These are phyloP conservation scores for Poecilia picta DNA, from an alignment of 2,797 vertebrate genomes.

Conservation along the genomic window DNA sequence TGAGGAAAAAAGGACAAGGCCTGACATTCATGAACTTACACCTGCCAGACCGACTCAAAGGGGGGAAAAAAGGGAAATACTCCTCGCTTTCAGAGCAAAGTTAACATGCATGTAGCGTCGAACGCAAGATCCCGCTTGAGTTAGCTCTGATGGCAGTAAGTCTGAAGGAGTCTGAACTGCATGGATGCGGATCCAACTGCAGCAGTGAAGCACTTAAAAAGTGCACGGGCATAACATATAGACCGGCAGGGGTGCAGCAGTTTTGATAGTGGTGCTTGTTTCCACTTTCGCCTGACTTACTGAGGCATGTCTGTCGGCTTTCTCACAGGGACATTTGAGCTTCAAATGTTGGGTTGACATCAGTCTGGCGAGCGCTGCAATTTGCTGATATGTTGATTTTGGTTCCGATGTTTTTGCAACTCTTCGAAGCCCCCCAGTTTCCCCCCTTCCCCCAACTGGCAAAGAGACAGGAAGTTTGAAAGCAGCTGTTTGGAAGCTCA, in stretches of 20 bases:
- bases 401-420: slow-evolving; percentile 64
- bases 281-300: slow-evolving; percentile 76
- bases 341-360: slow-evolving; percentile 62
- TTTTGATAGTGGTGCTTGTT: slow-evolving; percentile 73
- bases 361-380: slow-evolving; percentile 60
- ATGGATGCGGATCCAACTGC: slow-evolving; percentile 26
- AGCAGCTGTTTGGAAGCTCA: slow-evolving; percentile 77
- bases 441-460: slow-evolving; percentile 1
- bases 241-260: slow-evolving; percentile 63
- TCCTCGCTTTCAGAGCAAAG: slow-evolving; percentile 52
- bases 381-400: slow-evolving; percentile 78
- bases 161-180: slow-evolving; percentile 37
- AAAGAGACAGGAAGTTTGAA: slow-evolving; percentile 74
- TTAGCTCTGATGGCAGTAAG: slow-evolving; percentile 28
- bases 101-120: slow-evolving; percentile 72
- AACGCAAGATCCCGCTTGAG: slow-evolving; percentile 33
- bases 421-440: slow-evolving; percentile 58
- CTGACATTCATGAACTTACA: slow-evolving; percentile 80
- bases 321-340: slow-evolving; percentile 70
- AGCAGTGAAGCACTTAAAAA: slow-evolving; percentile 50
- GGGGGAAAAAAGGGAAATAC: slow-evolving; percentile 28
- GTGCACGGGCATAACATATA: slow-evolving; percentile 64
- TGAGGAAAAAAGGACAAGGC: slow-evolving; percentile 75
- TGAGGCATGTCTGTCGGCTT: slow-evolving; percentile 73
- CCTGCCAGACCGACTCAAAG: slow-evolving; percentile 72